These are phyloP conservation scores for Mythimna impura DNA, from an alignment of 2,888 invertebrate genomes.

Conservation along the genomic window DNA sequence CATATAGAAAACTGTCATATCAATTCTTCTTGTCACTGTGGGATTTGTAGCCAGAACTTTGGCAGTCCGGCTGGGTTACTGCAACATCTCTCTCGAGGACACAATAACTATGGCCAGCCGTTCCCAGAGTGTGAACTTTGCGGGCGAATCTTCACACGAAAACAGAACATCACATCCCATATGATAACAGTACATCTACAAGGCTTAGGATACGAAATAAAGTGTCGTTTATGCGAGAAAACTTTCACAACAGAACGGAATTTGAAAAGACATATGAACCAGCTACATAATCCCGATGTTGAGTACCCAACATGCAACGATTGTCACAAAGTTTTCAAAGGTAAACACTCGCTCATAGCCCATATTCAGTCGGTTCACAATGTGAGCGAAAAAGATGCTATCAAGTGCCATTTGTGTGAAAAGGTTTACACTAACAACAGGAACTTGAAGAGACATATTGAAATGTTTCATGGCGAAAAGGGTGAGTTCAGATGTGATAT, in stretches of 20 bases:
- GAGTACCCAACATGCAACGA: conserved; percentile 78
- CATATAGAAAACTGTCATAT: conserved; percentile 84
- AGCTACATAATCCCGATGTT: conserved; percentile 78
- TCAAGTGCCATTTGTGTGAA: conserved; percentile 76
- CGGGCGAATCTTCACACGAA: conserved; percentile 81
- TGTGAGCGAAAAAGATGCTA: conserved; percentile 57
- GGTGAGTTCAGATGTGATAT: conserved; percentile 77
- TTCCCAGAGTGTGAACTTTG: conserved; percentile 84
- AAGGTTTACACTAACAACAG: conserved; percentile 79
- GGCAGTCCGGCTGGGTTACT: conserved; percentile 78
- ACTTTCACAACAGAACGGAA: conserved; percentile 79
- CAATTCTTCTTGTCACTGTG: conserved; percentile 75
- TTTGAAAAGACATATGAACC: conserved; percentile 78
- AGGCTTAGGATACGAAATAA: conserved; percentile 71
- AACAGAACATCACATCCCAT: conserved; percentile 83
- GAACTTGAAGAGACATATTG: conserved; percentile 79
- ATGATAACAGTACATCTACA: conserved; percentile 83
- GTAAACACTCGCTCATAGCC: conserved; percentile 73
- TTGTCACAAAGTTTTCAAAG: conserved; percentile 78
- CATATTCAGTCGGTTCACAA: conserved; percentile 78
- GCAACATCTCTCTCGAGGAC: conserved; percentile 76
- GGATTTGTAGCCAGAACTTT: conserved; percentile 78
- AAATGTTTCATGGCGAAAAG: conserved; percentile 78
- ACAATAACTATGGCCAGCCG: conserved; percentile 76
- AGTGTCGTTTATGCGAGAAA: conserved; percentile 76